phyloP scores from a whole-genome alignment of 1,140 invertebrate genomes.

The Heterodera schachtii region DNA sequence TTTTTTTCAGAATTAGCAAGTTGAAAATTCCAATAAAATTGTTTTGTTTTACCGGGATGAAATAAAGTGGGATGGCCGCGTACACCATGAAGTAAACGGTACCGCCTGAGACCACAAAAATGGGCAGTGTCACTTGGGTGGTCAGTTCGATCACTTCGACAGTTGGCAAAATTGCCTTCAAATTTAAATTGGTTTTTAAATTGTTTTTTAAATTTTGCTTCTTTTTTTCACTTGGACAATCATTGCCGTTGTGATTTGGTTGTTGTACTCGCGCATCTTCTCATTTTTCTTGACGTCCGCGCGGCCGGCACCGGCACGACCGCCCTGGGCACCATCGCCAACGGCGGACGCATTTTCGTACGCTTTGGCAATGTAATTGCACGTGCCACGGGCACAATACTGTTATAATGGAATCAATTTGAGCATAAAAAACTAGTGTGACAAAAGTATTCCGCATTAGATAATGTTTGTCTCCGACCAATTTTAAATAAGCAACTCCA shows the following conservation, averaged over 20 bases:
- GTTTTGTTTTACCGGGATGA: conserved; percentile 17
- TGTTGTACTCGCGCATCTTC: conserved; percentile 25
- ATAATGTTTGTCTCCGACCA: too few species aligned
- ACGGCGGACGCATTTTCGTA: neutral
- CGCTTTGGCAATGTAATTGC: conserved; percentile 3
- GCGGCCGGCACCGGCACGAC: neutral
- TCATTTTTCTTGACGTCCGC: conserved; percentile 20
- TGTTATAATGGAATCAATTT: too few species aligned
- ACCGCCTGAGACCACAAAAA: conserved; percentile 10
- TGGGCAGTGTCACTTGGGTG: conserved; percentile 12
- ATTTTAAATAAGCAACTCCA: too few species aligned
- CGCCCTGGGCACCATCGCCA: neutral
- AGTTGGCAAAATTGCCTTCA: conserved; percentile 23
- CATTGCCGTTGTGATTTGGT: conserved; percentile 23
- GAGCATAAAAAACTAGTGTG: too few species aligned
- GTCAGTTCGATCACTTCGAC: conserved; percentile 26
- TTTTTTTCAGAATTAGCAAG: neutral
- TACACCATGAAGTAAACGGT: conserved; percentile 27
- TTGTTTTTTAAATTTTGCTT: neutral
- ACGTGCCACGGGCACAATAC: neutral
- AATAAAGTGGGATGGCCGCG: conserved; percentile 26
- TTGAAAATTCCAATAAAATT: neutral
- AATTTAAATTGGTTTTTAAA: neutral
- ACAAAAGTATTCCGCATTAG: too few species aligned
- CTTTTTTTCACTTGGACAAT: conserved; percentile 23